Base-by-base conservation (phyloP, 1,140 invertebrate species). In the Heliconius congener region DNA sequence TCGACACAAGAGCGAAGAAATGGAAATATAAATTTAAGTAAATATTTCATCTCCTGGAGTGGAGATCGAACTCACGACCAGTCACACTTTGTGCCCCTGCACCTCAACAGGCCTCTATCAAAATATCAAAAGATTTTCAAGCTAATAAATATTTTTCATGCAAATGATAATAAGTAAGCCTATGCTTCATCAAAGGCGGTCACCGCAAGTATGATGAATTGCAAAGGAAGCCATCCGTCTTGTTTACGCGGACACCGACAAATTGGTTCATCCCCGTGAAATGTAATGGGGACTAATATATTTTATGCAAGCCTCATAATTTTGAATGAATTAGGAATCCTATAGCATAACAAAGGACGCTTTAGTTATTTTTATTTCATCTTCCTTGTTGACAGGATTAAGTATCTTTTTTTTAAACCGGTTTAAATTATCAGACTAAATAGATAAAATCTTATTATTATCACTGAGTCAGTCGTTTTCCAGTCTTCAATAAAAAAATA, bases 131-230 rank as follows among this genome's bases (percentile, higher is more conserved):
- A 42, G 42, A 42, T 23, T 23, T 23, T 46, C 42, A 46, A 46
- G 8, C 9, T 23, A 30, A 66, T 9, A 66, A 23, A 66, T 66
- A 5, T 66, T 66, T 16, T 66, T 23, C 55, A 66, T 66, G 74
- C 74, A 75, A 75, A 75, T 75, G 37, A 75, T 75, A 75, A 75
- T 75, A 60, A 75, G 60, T 75, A 66, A 75, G 37, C 30, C 74
- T 13, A 37, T 75, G 52, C 37, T 60, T 75, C 60, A 75, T 60
- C 74, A 75, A 60, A 75, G 74, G 60, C 74, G 74, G 74, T 75
- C 74, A 74, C 78, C 72, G 73, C 78, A 74, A 79, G 78, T 75
- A 79, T 79, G 78, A 79, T 79, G 78, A 73, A 79, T 79, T 57
- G 66, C 74, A 30, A 60, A 74, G 78, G 73, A 75, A 79, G 73